Evolutionary conservation across 2,888 invertebrate species (phyloP).

Genomic region (Hyposoter dolosus): DNA sequence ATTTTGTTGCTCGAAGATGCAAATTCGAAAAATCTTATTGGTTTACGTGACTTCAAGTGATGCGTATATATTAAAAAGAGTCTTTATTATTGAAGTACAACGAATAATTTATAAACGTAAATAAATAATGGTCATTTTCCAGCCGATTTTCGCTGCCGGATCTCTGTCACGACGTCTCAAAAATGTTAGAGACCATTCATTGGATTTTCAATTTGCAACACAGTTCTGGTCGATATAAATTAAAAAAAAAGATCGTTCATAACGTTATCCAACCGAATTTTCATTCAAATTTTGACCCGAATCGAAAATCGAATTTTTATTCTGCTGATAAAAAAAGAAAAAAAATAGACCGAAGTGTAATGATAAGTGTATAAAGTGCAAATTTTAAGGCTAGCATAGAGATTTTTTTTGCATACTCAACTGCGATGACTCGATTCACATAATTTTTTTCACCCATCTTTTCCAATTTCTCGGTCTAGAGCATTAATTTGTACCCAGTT

Average conservation of each 20-base stretch:
- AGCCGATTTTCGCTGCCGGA: no score
- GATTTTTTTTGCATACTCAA: slow-evolving; percentile 73
- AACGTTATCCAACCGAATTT: no score
- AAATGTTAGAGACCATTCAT: background rate
- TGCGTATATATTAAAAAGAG: background rate
- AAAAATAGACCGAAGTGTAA: no score
- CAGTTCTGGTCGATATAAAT: background rate
- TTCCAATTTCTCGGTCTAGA: no score
- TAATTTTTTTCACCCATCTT: slow-evolving; percentile 69
- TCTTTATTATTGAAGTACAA: slow-evolving; percentile 4
- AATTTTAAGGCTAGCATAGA: slow-evolving; percentile 61
- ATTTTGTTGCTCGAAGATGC: slow-evolving; percentile 80
- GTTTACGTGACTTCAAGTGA: slow-evolving; percentile 85
- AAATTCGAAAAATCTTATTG: slow-evolving; percentile 82
- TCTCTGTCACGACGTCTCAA: background rate
- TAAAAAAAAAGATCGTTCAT: background rate
- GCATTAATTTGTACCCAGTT: no score
- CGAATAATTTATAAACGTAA: background rate
- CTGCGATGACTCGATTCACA: slow-evolving; percentile 78
- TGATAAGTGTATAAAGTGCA: background rate
- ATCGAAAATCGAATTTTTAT: background rate
- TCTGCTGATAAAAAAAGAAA: background rate
- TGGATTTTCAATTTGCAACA: background rate
- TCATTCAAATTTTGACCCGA: background rate
- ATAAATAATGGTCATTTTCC: background rate